Conservation (phyloP, 2,113 vertebrate genomes). For the Macaca fascicularis region DNA sequence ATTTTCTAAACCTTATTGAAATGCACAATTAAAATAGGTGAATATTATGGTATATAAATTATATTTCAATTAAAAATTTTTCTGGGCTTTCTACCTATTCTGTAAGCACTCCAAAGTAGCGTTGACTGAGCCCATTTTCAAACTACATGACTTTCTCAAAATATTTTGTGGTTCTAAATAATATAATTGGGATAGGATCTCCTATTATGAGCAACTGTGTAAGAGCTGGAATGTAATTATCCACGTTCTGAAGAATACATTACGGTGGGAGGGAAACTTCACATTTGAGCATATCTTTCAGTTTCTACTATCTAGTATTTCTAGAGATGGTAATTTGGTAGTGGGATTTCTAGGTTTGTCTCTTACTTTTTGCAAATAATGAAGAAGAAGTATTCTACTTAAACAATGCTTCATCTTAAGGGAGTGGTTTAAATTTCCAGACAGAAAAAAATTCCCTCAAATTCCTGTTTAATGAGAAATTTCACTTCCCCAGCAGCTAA, state of each 20-base stretch:
- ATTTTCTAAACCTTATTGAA: neutral
- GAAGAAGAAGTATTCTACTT: neutral
- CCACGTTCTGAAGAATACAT: neutral
- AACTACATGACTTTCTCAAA: neutral
- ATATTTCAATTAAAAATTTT: neutral
- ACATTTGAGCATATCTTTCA: neutral
- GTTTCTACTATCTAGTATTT: neutral
- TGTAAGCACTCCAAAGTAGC: neutral
- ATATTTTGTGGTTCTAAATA: neutral
- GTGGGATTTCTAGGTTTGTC: neutral
- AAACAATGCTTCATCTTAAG: neutral
- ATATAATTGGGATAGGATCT: neutral
- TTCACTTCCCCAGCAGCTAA: constrained; percentile 11
- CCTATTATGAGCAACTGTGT: neutral
- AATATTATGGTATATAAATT: neutral
- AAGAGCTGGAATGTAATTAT: neutral
- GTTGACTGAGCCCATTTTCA: neutral
- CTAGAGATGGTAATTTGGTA: neutral
- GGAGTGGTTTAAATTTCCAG: constrained; percentile 17
- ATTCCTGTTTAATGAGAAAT: constrained; percentile 6
- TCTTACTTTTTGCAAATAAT: neutral
- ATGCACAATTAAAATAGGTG: neutral
- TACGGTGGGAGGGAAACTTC: neutral
- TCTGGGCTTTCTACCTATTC: neutral
- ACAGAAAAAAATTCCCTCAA: neutral